Evolutionary conservation across 2,888 invertebrate genomes (phyloP), one percentile per base, ranked within the genome.

Genomic region (Xestia rhomboidea): DNA sequence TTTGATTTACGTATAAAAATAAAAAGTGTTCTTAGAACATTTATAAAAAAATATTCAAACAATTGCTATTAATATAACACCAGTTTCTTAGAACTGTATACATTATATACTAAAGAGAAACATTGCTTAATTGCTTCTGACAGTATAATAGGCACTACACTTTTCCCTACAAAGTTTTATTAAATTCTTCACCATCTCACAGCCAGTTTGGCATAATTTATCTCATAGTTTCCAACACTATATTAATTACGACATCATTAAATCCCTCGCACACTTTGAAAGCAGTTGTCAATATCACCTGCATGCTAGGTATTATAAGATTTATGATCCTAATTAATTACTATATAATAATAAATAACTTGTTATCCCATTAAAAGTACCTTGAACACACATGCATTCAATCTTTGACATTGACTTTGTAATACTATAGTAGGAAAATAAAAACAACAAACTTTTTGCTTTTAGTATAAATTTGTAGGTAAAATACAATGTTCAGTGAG

Each of bases 291-390:
- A 78, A 82, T 78, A 54, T 57, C 62, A 75, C 66, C 68, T 74
- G 68, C 57, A 60, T 74, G 62, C 63, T 68, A n/a, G n/a, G n/a
- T n/a, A 85, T 66, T 62, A 71, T 15, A 60, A 78, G 78, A 82
- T 85, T 84, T 78, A 84, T 54, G 62, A 85, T 49, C 51, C 64
- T 78, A 74, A 78, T 78, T 78, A 82, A 78, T 75, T 46, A 62
- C 71, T 68, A n/a, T n/a, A n/a, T n/a, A n/a, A n/a, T n/a, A 77
- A 60, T 67, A 81, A 81, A 77, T 82, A 74, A 73, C 60, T 70
- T 68, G 38, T 68, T 71, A 60, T 81, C 15, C 57, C 63, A 67
- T 60, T 63, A 68, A 67, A 70, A 79, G 66, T n/a, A 71, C 76
- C 73, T 83, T 83, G 44, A 79, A 63, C 63, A 70, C 51, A 51